Evolutionary conservation across 2,113 vertebrate genomes (phyloP), one percentile per base, ranked within the genome.

Genomic region (Setophaga coronata): DNA sequence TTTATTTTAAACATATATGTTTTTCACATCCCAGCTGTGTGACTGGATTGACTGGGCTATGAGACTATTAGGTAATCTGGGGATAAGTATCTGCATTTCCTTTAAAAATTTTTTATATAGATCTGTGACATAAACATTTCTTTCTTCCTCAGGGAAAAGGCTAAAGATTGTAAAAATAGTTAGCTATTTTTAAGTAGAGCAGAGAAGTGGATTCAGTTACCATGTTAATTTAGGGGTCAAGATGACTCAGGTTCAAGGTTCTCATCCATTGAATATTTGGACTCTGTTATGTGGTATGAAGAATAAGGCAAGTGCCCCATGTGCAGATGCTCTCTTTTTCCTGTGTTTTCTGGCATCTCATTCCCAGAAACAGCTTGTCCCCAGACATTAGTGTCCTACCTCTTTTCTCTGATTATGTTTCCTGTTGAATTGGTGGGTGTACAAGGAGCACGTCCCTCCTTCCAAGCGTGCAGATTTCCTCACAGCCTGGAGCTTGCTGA

Each of bases 401-500:
- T 69, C 69, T 62, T 33, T 47, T 25, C n/a, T 89, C 70, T 77
- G 58, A 58, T 85, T 54, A 26, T 42, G 12, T 76, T 93, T 86
- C 64, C 64, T 26, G 0, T 93, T 89, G 60, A 95, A 80, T 31
- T 71, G 42, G 12, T 86, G 60, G 50, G 16, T 1, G 1, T 40
- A 42, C 51, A 42, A 66, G 25, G 14, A 74, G 13, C 56, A 56
- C 0, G 0, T 84, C 51, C 40, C 38, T 95, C 51, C 82, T 92
- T 86, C 51, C 67, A 77, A 84, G 80, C 4, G 0, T 87, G 69
- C 48, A 67, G 56, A 78, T 79, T 91, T 73, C 64, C 40, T 71
- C 43, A 50, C 38, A 92, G 83, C 96, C 93, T 82, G 69, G 51
- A 94, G 83, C 91, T 83, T 79, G 31, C 47, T 89, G 86, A 95